Base-by-base conservation (phyloP, 2,113 vertebrate species). In the Puma concolor region DNA sequence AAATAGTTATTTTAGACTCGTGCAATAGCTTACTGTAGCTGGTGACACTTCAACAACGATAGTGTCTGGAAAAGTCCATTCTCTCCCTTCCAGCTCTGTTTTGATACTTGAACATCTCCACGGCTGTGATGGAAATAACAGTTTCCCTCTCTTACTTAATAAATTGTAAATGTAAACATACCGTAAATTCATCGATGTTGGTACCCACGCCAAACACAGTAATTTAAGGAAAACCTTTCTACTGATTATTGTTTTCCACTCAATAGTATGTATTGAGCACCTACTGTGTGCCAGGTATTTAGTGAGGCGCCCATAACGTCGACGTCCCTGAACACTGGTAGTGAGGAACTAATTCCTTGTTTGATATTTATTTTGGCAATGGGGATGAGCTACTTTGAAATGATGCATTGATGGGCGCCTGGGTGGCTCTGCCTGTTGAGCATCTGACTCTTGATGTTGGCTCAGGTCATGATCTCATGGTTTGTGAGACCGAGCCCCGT, bases 1-100 rank as follows among this genome's bases (percentile, higher is more conserved):
- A 95, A 96, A 88, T 71, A 96, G 96, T 91, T 97, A 98, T 98
- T 95, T 96, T 63, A 3, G 15, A 48, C 97, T 71, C 50, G 83
- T 82, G 50, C 84, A 94, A 83, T 48, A 97, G 79, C 52, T 50
- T 36, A 36, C 71, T 71, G 13, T 74, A 90, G 95, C 94, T 97
- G 91, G 57, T n/a, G 81, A 91, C 95, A 90, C 74, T 21, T 97
- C 96, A 96, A 38, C 93, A 97, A 96, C 71, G 94, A 69, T 6
- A 4, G 41, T 69, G 52, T 96, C 84, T 52, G 52, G 64, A 67
- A 67, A 66, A 86, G 67, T 60, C 50, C 38, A 21, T 8, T 71
- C 36, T 64, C 23, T 81, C 50, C 33, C n/a, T 71, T 81, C 29
- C 9, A 57, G n/a, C 80, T 74, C n/a, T 71, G 63, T 31, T 85